Percentiles rank a stretch among this genome's conserved stretches.
Conservation (phyloP, 2,888 invertebrate species). For the Ommatoiulus sabulosus region DNA sequence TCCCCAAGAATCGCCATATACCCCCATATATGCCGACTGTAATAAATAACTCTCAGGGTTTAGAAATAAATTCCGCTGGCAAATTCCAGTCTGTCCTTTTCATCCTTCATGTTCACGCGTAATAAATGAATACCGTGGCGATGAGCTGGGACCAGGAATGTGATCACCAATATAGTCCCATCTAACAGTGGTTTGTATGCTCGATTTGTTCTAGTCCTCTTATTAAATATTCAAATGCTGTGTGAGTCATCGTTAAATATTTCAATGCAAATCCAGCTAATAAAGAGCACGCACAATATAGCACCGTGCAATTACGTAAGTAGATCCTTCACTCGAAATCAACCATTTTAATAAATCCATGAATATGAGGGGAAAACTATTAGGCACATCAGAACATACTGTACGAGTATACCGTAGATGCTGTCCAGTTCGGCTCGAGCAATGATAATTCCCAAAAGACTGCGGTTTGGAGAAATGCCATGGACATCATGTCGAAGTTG, state of each 20-base stretch:
- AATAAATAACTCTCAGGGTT: not conserved
- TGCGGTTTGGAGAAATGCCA: not conserved
- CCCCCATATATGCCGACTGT: not conserved
- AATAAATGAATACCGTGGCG: not conserved
- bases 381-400: not conserved
- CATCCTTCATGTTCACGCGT: not conserved
- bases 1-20: not conserved
- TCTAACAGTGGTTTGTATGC: constrained; percentile 15
- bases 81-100: constrained; percentile 26
- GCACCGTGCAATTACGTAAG: not conserved
- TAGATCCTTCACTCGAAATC: not conserved
- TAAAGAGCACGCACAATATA: not conserved
- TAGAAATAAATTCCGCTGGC: constrained; percentile 20
- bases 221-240: constrained; percentile 19
- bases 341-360: constrained; percentile 1
- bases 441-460: not conserved
- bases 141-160: constrained; percentile 30
- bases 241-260: constrained; percentile 29
- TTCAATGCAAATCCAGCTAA: not conserved
- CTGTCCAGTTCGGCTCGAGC: not conserved
- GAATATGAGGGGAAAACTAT: not conserved
- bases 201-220: not conserved
- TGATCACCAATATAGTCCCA: constrained; percentile 1
- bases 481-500: not conserved
- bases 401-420: not conserved